phyloP scores from a whole-genome alignment of 1,140 invertebrate species.

The Phocides pigmalion region DNA sequence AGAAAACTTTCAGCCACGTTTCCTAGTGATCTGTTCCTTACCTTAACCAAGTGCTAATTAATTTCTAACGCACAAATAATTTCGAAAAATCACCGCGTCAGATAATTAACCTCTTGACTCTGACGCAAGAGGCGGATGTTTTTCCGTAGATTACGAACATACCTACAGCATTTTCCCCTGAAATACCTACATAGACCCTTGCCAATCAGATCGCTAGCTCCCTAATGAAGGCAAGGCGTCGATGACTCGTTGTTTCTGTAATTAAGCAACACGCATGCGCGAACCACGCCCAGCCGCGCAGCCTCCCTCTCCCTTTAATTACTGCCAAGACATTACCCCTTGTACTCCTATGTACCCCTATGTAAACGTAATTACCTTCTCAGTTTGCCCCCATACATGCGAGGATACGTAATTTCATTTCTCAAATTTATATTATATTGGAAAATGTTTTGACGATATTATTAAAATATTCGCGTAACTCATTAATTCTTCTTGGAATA shows the following conservation, averaged over 20 bases:
- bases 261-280: constrained; percentile 77
- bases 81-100: too few relatives aligned
- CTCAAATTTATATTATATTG: constrained; percentile 2
- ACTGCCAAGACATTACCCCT: constrained; percentile 80
- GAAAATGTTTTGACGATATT: constrained; percentile 5
- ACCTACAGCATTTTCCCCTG: not conserved
- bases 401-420: not conserved
- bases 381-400: not conserved
- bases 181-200: constrained; percentile 28
- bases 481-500: not conserved
- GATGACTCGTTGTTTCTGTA: constrained; percentile 71
- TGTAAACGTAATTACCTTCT: constrained; percentile 24
- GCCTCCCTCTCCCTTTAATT: constrained; percentile 76
- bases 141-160: too few relatives aligned
- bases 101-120: too few relatives aligned
- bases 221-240: constrained; percentile 76
- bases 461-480: not conserved
- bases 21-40: too few relatives aligned
- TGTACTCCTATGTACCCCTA: constrained; percentile 41
- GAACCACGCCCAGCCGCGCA: constrained; percentile 71
- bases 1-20: too few relatives aligned
- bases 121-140: too few relatives aligned
- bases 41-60: too few relatives aligned
- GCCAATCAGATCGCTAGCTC: constrained; percentile 42
- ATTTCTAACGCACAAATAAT: too few relatives aligned